A percentile compares a stretch with the other conserved stretches of the same genome.
Conservation (phyloP, 1,140 invertebrate genomes). For the Dinoponera quadriceps region DNA sequence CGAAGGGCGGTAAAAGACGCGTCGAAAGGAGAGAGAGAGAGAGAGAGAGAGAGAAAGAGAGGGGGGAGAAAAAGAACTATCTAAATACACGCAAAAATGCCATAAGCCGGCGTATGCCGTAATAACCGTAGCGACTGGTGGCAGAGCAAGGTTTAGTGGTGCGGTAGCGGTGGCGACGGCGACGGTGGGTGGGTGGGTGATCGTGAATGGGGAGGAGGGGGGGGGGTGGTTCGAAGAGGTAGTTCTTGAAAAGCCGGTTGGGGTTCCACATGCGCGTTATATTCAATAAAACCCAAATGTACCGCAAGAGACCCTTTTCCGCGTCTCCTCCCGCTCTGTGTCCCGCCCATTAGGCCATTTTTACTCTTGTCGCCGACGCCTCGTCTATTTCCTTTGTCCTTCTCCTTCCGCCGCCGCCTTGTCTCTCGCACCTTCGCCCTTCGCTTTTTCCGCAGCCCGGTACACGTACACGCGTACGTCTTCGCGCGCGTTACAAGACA, state of each 20-base stretch:
- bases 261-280: constrained; percentile 70
- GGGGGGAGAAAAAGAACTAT: constrained; percentile 56
- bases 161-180: neutral
- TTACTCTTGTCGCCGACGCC: constrained; percentile 42
- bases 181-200: neutral
- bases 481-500: constrained; percentile 10
- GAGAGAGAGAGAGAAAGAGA: neutral
- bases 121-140: constrained; percentile 73
- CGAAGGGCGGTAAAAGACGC: neutral
- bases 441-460: neutral
- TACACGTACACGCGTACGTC: neutral
- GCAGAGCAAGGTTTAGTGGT: constrained; percentile 34
- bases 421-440: neutral
- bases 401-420: neutral
- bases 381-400: constrained; percentile 31
- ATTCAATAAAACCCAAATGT: constrained; percentile 82
- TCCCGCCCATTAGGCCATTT: constrained; percentile 61
- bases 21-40: constrained; percentile 32
- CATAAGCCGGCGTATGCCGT: constrained; percentile 72
- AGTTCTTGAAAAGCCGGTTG: constrained; percentile 71
- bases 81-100: constrained; percentile 75
- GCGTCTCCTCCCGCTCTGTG: neutral
- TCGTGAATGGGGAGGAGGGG: constrained; percentile 47
- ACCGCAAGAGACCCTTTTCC: constrained; percentile 76
- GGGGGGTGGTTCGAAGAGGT: constrained; percentile 46